Evolutionary conservation across 2,113 vertebrate genomes (phyloP).

Genomic region (Rallus limicola): DNA sequence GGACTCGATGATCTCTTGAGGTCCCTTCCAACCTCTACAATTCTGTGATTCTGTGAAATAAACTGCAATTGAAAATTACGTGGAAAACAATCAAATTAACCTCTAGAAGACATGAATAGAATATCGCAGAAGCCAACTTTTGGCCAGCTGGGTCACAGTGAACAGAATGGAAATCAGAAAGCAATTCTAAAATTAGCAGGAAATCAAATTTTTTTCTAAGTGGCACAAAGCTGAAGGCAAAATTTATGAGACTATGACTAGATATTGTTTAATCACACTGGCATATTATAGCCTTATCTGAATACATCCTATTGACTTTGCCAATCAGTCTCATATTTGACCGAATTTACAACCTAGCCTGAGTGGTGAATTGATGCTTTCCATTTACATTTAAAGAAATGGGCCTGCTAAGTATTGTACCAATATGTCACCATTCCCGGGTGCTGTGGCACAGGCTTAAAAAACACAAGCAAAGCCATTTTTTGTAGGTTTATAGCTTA

Average conservation of each 20-base stretch:
- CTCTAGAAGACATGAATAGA: not conserved
- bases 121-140: not conserved
- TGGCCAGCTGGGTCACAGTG: accelerated
- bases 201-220: not conserved
- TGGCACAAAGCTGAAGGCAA: not conserved
- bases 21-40: too few species aligned
- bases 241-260: not conserved
- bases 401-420: not conserved
- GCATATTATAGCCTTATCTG: not conserved
- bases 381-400: conserved; percentile 22
- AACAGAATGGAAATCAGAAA: not conserved
- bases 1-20: too few species aligned
- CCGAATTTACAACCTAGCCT: conserved; percentile 22
- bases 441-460: conserved; percentile 9
- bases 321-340: not conserved
- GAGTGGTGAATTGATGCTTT: not conserved
- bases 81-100: not conserved
- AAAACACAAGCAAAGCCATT: not conserved
- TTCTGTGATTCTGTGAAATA: not conserved
- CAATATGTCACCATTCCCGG: not conserved
- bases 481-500: conserved; percentile 41
- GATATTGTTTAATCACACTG: not conserved
- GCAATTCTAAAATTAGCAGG: not conserved
- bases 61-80: not conserved
- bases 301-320: conserved; percentile 14